Evolutionary conservation across 1,140 invertebrate species (phyloP), one percentile per base, ranked within the genome.

Genomic region (Coenobita brevimanus): DNA sequence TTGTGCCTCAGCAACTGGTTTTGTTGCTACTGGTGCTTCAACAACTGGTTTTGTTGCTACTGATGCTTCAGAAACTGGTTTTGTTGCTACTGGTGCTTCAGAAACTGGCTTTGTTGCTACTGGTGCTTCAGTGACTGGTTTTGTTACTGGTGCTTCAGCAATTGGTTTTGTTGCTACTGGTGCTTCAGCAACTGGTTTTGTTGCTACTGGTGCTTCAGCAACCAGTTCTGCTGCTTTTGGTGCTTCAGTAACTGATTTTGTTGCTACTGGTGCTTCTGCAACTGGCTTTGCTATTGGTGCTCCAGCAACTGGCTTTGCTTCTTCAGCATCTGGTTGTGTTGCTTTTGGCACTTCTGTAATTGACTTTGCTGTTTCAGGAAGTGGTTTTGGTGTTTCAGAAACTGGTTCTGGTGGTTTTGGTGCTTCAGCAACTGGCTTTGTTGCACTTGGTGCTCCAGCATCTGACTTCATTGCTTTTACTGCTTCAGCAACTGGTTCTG

Each of bases 31-130:
- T 10, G 64, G n/a, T 33, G 38, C 71, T 41, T 33, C 38, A n/a
- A 24, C 71, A 36, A 33, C 38, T 75, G 71, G 15, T n/a, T n/a
- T 36, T 1, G 69, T 13, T 85, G 67, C 69, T 54, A 13, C 38
- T 24, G 67, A 10, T 46, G 43, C 60, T 36, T 27, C 3, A 15
- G 67, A 38, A 8, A 15, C 62, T 75, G 33, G 15, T 43, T 17
- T 33, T n/a, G 54, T 30, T 79, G 69, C 33, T 30, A 17, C 33
- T 33, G 84, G 30, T 21, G 73, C 75, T 76, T 62, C 75, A 36
- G 33, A 24, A 15, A n/a, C 71, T 41, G 73, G 41, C 41, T 41
- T 50, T 36, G 24, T 33, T 50, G 60, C 21, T 76, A 27, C 8
- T 15, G n/a, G 67, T 73, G 67, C 67, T 43, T 46, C 41, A 17